Base-by-base conservation (phyloP, 2,113 vertebrate species). In the Cisticola juncidis region DNA sequence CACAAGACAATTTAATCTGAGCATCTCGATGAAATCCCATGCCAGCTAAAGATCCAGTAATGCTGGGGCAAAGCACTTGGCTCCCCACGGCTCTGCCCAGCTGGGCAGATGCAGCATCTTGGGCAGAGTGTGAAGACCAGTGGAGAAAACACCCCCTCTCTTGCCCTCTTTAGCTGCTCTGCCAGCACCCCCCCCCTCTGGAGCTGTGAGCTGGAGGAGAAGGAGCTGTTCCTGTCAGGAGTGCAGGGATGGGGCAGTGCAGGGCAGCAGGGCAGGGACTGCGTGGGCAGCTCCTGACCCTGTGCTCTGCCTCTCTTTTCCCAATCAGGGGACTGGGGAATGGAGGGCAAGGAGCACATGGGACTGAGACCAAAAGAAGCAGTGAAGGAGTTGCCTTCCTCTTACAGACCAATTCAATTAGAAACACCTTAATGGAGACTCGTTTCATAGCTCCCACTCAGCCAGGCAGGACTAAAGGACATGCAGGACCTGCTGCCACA, bases 271-370 rank as follows among this genome's bases (percentile, higher is more conserved):
- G 62, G 76, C 64, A 64, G 44, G 50, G 17, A 3, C 31, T 60
- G 70, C 0, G 11, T 45, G 33, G 89, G 87, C 81, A 92, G 81
- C 60, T 56, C 4, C n/a, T 83, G 71, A 90, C 87, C 74, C 45
- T 0, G 0, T 4, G 20, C 45, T 87, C 89, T 87, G 53, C 40
- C n/a, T 71, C 60, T 45, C 38, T 69, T 28, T 50, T n/a, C 35
- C 5, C 0, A 2, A 66, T 65, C 7, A 10, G 21, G 40, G 9
- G 5, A 50, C 24, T 18, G 26, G 17, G 15, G 36, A 77, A 81
- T 51, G 74, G 85, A 94, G 87, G 79, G 71, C 87, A 93, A 81
- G 44, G 33, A 68, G 71, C 56, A 90, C 94, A 83, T 11, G 29
- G 56, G 44, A n/a, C 66, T 50, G 78, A 88, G 79, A 71, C 79